Percentiles rank a stretch among this genome's conserved stretches.
Evolutionary conservation across 1,140 invertebrate genomes (phyloP).

Genomic region (Atopsyche davidsoni): DNA sequence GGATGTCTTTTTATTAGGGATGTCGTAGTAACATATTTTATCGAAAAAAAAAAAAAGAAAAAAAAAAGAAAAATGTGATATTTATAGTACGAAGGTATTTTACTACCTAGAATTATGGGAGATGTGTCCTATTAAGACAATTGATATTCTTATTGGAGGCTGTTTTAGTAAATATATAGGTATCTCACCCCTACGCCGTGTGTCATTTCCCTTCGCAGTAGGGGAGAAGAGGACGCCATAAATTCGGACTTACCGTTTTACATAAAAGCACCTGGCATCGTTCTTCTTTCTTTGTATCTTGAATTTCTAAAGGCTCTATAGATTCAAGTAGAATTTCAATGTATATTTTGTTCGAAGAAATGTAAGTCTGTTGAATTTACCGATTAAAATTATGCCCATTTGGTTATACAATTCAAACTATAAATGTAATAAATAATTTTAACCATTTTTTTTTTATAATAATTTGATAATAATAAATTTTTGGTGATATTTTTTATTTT

Average conservation of each 20-base stretch:
- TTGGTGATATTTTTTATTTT: no score
- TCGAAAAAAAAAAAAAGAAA: background rate
- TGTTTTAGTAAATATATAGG: conserved; percentile 25
- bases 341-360: no score
- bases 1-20: no score
- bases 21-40: no score
- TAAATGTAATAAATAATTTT: no score
- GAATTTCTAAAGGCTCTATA: conserved; percentile 18
- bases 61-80: conserved; percentile 10
- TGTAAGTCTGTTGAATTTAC: no score
- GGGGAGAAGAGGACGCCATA: conserved; percentile 20
- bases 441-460: no score
- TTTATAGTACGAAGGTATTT: conserved; percentile 28
- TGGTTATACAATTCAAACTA: no score
- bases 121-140: conserved; percentile 27
- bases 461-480: no score
- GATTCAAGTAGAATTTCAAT: no score
- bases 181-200: conserved; percentile 2
- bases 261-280: conserved; percentile 26
- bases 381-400: no score
- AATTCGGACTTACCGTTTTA: conserved; percentile 28
- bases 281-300: conserved; percentile 18
- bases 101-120: conserved; percentile 21
- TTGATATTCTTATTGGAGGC: conserved; percentile 29
- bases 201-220: conserved; percentile 15